phyloP scores from a whole-genome alignment of 1,140 invertebrate species.

The Thaumatotibia leucotreta region DNA sequence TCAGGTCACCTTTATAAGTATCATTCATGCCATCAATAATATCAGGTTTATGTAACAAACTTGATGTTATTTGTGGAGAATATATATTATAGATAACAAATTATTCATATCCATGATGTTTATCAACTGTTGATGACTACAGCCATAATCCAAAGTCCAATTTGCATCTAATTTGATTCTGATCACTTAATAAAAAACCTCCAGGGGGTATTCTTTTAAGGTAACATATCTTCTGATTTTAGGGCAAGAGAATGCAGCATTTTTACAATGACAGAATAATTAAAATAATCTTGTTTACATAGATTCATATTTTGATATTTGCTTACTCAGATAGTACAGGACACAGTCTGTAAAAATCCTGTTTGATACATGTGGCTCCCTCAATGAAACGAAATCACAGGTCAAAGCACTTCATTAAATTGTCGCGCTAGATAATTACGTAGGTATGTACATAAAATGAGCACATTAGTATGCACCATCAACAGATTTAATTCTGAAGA shows the following conservation, averaged over 20 bases:
- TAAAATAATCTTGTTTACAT: not conserved
- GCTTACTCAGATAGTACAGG: not conserved
- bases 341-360: not conserved
- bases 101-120: not conserved
- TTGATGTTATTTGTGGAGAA: not conserved
- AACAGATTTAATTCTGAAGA: not conserved
- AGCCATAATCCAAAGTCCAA: not conserved
- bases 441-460: not conserved
- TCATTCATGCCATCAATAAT: too few species aligned
- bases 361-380: not conserved
- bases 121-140: not conserved
- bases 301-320: not conserved
- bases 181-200: not conserved
- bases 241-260: not conserved
- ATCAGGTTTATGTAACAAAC: not conserved
- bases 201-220: not conserved
- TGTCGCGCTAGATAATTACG: slow-evolving; percentile 1
- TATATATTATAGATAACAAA: not conserved
- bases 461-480: not conserved
- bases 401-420: not conserved
- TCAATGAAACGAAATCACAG: not conserved
- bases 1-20: too few species aligned
- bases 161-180: not conserved
- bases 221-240: not conserved
- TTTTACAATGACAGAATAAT: not conserved